Base-by-base conservation (phyloP, 2,113 vertebrate genomes). In the Kobus ellipsiprymnus region DNA sequence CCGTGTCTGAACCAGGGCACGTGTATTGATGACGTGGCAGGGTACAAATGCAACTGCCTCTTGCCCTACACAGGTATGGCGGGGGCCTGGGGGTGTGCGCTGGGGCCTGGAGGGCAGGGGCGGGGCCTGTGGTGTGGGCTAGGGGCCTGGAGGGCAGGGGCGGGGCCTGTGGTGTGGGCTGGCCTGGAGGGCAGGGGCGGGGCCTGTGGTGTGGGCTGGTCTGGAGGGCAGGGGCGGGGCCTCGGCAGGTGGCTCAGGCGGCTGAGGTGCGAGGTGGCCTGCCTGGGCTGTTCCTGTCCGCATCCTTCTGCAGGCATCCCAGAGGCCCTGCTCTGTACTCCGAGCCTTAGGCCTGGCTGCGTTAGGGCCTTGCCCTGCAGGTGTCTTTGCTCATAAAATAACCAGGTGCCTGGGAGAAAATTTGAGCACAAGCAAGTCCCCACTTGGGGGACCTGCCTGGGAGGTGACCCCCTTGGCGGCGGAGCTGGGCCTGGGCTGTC, bases 1-100 rank as follows among this genome's bases (percentile, higher is more conserved):
- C 99, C 99, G 0, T 99, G 99, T 98, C 99, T 99, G 95, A 99
- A 99, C 98, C 99, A 99, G 97, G 99, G 99, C 87, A 99, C 99
- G 0, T 99, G 99, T 97, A 99, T 99, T 0, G 99, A 99, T 0
- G 99, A 99, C 0, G 99, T 99, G 0, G 99, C 99, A 0, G 99
- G 99, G 33, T 99, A 99, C 98, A 99, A 99, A 98, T 99, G 99
- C 98, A 99, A 98, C 99, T 99, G 99, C 64, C 97, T 98, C 62
- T 98, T 99, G 96, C 99, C 99, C 59, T 99, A 99, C 97, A 99
- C 99, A 64, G 99, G 99, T 99, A 98, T 15, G 4, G 25, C 89
- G 4, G 15, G 62, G 77, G 33, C 16, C 59, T 17, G 36, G 11
- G 4, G 36, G 10, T 0, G 36, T 17, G 40, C 1, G 5, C 17